These are phyloP conservation scores for Drosophila birchii DNA, from an alignment of 2,888 invertebrate genomes.

Conservation along the genomic window DNA sequence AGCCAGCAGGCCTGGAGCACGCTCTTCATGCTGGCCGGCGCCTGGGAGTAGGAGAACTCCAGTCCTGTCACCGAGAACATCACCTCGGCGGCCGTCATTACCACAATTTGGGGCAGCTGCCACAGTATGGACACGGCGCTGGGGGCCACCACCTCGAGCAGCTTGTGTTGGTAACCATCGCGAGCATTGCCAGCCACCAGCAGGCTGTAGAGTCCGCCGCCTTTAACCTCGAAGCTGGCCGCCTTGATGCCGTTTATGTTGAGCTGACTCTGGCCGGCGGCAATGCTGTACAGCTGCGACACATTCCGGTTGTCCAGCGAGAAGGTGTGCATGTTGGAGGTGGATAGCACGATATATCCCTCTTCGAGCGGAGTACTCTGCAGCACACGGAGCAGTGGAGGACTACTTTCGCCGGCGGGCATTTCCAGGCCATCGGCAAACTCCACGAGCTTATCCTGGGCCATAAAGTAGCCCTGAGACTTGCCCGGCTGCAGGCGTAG, in stretches of 20 bases:
- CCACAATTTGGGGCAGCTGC: slow-evolving; percentile 95
- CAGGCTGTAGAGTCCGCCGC: slow-evolving; percentile 89
- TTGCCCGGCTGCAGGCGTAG: slow-evolving; percentile 71
- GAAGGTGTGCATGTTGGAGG: slow-evolving; percentile 33
- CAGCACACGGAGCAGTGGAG: slow-evolving; percentile 82
- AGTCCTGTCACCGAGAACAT: slow-evolving; percentile 98
- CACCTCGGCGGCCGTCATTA: slow-evolving; percentile 96
- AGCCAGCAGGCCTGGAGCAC: slow-evolving; percentile 96
- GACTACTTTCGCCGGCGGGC: slow-evolving; percentile 77
- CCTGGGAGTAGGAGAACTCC: slow-evolving; percentile 97
- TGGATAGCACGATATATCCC: slow-evolving; percentile 57
- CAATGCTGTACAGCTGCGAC: slow-evolving; percentile 63
- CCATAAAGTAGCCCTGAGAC: slow-evolving; percentile 81
- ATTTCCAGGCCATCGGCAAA: slow-evolving; percentile 76
- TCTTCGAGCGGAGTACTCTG: slow-evolving; percentile 70
- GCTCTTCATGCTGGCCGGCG: slow-evolving; percentile 97
- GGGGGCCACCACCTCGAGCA: slow-evolving; percentile 86
- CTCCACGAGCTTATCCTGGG: slow-evolving; percentile 56
- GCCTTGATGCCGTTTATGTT: slow-evolving; percentile 58
- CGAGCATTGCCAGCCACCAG: slow-evolving; percentile 84
- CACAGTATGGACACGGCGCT: slow-evolving; percentile 91
- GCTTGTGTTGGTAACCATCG: slow-evolving; percentile 75
- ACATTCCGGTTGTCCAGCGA: slow-evolving; percentile 54
- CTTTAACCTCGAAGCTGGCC: slow-evolving; percentile 83
- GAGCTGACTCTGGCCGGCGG: slow-evolving; percentile 61